Conservation (phyloP, 2,797 vertebrate species). For the Rhabdophis nuchalis region DNA sequence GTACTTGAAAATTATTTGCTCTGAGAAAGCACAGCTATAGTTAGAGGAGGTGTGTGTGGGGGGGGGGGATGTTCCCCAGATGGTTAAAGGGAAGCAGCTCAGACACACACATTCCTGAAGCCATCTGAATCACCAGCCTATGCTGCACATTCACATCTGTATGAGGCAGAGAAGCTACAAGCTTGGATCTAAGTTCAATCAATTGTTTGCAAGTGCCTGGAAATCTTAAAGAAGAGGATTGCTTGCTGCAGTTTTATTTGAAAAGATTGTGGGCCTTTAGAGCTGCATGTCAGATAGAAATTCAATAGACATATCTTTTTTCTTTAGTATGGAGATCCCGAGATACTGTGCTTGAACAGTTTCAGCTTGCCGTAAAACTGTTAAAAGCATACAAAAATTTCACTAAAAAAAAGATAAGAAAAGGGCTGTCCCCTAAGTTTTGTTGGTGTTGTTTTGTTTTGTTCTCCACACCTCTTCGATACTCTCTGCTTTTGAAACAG, state of each 20-base stretch:
- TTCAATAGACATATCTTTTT: background rate
- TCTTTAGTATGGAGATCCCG: background rate
- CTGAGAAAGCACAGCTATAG: constrained; percentile 29
- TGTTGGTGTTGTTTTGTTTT: background rate
- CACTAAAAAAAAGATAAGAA: background rate
- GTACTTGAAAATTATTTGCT: constrained; percentile 28
- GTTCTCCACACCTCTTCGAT: background rate
- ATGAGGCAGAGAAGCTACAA: constrained; percentile 43
- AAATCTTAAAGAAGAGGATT: background rate
- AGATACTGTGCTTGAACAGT: background rate
- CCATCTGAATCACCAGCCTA: constrained; percentile 49
- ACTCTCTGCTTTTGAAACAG: background rate
- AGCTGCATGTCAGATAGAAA: background rate
- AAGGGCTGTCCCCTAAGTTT: background rate
- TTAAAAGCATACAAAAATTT: background rate
- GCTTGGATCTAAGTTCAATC: constrained; percentile 1
- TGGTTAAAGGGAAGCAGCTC: constrained; percentile 58
- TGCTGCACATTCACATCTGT: constrained; percentile 31
- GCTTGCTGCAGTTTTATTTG: background rate
- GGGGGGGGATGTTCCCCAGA: constrained; percentile 59
- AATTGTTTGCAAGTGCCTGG: background rate
- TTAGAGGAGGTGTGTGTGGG: background rate
- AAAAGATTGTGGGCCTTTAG: background rate
- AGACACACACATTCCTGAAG: constrained; percentile 58
- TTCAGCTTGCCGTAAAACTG: background rate